Percentiles rank a stretch among this genome's conserved stretches.
These are phyloP conservation scores for Boulengeromyrus knoepffleri DNA, from an alignment of 2,113 vertebrate genomes.

Conservation along the genomic window DNA sequence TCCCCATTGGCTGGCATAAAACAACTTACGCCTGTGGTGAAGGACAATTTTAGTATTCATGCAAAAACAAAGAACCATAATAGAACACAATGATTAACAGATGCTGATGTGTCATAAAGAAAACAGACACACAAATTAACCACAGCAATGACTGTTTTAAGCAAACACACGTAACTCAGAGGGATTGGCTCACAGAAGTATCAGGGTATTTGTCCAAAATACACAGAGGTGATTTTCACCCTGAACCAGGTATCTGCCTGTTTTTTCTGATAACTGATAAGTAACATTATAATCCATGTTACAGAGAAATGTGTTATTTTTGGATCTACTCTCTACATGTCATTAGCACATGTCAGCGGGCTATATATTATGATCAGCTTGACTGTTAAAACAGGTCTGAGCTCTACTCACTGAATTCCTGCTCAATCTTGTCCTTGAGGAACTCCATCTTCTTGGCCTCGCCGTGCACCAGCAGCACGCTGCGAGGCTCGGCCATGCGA, in stretches of 20 bases:
- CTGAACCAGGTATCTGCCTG: not conserved
- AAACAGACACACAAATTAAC: not conserved
- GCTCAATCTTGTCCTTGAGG: slow-evolving; percentile 92
- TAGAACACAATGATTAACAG: not conserved
- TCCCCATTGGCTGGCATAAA: slow-evolving; percentile 94
- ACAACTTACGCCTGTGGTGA: slow-evolving; percentile 74
- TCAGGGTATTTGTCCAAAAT: not conserved
- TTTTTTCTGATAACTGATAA: not conserved
- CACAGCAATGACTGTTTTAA: not conserved
- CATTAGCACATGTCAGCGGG: not conserved
- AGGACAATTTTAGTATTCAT: not conserved
- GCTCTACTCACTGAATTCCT: slow-evolving; percentile 77
- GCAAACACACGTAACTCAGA: not conserved
- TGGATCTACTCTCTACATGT: not conserved
- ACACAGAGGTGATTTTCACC: not conserved
- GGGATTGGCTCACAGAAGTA: not conserved
- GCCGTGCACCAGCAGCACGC: slow-evolving; percentile 84
- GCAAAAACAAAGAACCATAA: not conserved
- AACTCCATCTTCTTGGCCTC: slow-evolving; percentile 97
- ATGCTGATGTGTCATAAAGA: not conserved
- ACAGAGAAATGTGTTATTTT: not conserved
- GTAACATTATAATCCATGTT: not conserved
- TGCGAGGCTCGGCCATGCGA: slow-evolving; percentile 85
- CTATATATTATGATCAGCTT: not conserved
- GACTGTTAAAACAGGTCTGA: not conserved